A percentile compares a stretch with the other conserved stretches of the same genome.
Evolutionary conservation across 1,140 invertebrate species (phyloP).

Genomic region (Asbolus verrucosus): DNA sequence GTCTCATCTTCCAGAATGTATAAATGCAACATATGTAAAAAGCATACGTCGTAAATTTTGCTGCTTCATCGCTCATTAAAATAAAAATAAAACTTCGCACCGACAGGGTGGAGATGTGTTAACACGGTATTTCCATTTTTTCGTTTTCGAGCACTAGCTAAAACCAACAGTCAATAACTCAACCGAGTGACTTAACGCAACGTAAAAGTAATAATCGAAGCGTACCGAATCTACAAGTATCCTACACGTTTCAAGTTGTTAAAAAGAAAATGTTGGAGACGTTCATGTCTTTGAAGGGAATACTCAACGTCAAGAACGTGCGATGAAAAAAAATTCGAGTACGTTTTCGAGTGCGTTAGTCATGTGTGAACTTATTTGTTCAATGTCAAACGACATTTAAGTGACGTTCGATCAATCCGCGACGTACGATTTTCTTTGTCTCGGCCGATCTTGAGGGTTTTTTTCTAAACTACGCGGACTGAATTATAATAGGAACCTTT

Average conservation of each 20-base stretch:
- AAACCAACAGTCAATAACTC: too few species aligned
- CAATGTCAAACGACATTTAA: constrained; percentile 4
- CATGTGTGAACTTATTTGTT: constrained; percentile 12
- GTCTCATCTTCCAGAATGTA: too few species aligned
- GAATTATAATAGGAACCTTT: neutral
- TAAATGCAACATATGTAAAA: too few species aligned
- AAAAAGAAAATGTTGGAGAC: neutral
- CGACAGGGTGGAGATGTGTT: too few species aligned
- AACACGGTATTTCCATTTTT: too few species aligned
- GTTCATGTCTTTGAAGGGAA: constrained; percentile 12
- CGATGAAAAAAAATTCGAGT: neutral
- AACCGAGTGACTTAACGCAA: too few species aligned
- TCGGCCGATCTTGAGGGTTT: neutral
- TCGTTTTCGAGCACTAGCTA: too few species aligned
- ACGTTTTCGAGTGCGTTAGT: neutral
- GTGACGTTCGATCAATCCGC: constrained; percentile 30
- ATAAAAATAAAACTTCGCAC: too few species aligned
- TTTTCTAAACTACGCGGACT: neutral
- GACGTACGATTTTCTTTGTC: constrained; percentile 18
- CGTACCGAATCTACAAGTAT: too few species aligned
- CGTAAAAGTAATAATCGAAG: too few species aligned
- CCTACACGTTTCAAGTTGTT: neutral
- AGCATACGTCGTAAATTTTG: too few species aligned
- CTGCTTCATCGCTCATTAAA: too few species aligned
- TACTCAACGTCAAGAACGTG: constrained; percentile 14